A percentile compares a stretch with the other conserved stretches of the same genome.
Evolutionary conservation across 1,140 invertebrate species (phyloP).

Genomic region (Ectropis grisescens): DNA sequence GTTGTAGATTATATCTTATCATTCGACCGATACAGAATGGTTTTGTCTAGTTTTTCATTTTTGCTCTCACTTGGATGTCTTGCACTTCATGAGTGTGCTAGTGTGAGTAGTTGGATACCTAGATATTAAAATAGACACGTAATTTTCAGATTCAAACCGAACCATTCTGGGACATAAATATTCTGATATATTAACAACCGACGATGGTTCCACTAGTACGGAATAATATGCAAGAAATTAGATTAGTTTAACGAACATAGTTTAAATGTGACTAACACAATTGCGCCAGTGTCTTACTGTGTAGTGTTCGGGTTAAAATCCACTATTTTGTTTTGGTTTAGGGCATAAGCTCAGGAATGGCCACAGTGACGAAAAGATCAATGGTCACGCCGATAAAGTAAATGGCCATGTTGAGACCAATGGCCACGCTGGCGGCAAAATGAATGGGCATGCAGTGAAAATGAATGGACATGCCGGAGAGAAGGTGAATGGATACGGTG

Average conservation of each 20-base stretch:
- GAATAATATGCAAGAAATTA: constrained; percentile 24
- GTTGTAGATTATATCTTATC: constrained; percentile 15
- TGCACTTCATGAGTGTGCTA: constrained; percentile 6
- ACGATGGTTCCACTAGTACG: constrained; percentile 36
- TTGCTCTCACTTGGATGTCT: constrained; percentile 2
- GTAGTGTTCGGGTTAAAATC: constrained; percentile 28
- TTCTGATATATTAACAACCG: constrained; percentile 31
- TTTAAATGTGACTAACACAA: constrained; percentile 28
- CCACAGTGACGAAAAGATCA: constrained; percentile 20
- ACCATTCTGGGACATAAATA: constrained; percentile 36
- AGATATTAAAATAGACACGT: constrained; percentile 35
- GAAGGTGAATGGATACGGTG: constrained; percentile 19
- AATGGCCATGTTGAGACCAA: too few relatives aligned
- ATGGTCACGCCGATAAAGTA: too few relatives aligned
- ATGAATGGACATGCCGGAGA: constrained; percentile 15
- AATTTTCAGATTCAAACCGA: constrained; percentile 50
- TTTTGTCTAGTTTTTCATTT: constrained; percentile 3
- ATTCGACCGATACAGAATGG: not conserved
- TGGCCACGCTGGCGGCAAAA: constrained; percentile 12
- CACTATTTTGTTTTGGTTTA: constrained; percentile 38
- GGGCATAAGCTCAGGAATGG: constrained; percentile 22
- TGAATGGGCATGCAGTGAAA: constrained; percentile 13
- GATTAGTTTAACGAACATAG: constrained; percentile 14
- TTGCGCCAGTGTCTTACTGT: constrained; percentile 43
- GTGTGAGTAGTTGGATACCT: not conserved